A percentile compares a stretch with the other conserved stretches of the same genome.
These are phyloP conservation scores for Serrognathus titanus DNA, from an alignment of 2,888 invertebrate species.

Conservation along the genomic window DNA sequence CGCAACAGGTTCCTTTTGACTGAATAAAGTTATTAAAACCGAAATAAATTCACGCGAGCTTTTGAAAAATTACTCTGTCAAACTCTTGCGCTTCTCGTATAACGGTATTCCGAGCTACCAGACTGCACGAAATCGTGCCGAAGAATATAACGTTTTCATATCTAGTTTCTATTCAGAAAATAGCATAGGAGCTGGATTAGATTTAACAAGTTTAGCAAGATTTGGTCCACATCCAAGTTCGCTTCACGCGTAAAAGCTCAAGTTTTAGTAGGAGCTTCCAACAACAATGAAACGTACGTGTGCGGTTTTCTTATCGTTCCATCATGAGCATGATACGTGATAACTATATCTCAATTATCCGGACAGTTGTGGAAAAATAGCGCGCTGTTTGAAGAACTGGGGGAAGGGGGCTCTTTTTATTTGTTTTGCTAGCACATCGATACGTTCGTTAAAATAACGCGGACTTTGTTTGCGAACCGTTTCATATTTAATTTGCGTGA, in stretches of 20 bases:
- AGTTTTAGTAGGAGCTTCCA: conserved; percentile 32
- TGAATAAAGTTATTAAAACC: too few species aligned
- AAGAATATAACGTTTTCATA: neutral
- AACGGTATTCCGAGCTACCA: neutral
- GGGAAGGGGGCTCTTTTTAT: too few species aligned
- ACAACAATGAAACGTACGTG: conserved; percentile 27
- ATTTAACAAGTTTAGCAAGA: conserved; percentile 37
- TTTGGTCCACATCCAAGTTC: conserved; percentile 33
- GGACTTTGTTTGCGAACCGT: too few species aligned
- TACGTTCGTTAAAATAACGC: too few species aligned
- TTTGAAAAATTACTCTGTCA: too few species aligned
- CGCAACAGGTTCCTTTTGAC: too few species aligned
- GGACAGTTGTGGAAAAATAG: neutral
- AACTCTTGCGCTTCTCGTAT: too few species aligned
- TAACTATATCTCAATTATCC: conserved; percentile 15
- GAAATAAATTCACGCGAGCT: too few species aligned
- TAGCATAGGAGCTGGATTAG: conserved; percentile 32
- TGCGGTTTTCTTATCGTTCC: conserved; percentile 30
- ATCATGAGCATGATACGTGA: conserved; percentile 27
- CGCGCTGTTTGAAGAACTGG: too few species aligned
- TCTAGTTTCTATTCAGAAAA: conserved; percentile 29
- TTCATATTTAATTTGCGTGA: too few species aligned
- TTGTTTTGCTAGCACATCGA: too few species aligned
- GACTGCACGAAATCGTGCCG: neutral
- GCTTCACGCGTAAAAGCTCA: conserved; percentile 33